Evolutionary conservation across 2,797 vertebrate genomes (phyloP).

Genomic region (Enteromius afrohamiltoni): DNA sequence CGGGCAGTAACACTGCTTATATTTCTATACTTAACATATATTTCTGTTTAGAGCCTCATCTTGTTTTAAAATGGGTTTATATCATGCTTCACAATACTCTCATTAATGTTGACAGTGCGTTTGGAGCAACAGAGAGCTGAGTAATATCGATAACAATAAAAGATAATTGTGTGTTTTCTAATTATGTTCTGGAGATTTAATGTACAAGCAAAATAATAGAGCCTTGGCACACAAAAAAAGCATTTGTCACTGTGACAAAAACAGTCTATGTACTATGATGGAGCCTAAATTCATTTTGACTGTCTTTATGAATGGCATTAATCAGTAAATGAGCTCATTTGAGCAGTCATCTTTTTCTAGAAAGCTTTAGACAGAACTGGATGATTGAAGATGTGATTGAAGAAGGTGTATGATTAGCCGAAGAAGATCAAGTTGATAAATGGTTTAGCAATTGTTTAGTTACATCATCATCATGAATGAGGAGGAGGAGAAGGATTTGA

Average conservation of each 20-base stretch:
- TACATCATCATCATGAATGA: neutral
- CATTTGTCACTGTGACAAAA: too few relatives aligned
- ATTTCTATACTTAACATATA: neutral
- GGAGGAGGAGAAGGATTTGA: neutral
- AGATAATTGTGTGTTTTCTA: neutral
- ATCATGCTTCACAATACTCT: neutral
- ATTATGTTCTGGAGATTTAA: neutral
- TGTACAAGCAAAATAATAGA: neutral
- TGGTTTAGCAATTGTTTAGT: neutral
- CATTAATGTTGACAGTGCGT: too few relatives aligned
- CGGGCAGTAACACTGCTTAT: neutral
- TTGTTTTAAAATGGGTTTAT: slow-evolving; percentile 32
- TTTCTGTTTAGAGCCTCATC: slow-evolving; percentile 29
- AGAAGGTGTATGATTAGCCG: neutral
- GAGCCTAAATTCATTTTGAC: neutral
- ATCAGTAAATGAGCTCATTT: neutral
- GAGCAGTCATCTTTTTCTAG: neutral
- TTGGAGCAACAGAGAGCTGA: neutral
- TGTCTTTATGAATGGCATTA: neutral
- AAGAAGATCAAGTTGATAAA: neutral
- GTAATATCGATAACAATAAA: neutral
- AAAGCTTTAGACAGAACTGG: neutral
- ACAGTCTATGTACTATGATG: neutral
- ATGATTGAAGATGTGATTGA: neutral
- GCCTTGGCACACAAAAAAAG: neutral